Base-by-base conservation (phyloP, 2,888 invertebrate species). In the Sussaba pulchella region DNA sequence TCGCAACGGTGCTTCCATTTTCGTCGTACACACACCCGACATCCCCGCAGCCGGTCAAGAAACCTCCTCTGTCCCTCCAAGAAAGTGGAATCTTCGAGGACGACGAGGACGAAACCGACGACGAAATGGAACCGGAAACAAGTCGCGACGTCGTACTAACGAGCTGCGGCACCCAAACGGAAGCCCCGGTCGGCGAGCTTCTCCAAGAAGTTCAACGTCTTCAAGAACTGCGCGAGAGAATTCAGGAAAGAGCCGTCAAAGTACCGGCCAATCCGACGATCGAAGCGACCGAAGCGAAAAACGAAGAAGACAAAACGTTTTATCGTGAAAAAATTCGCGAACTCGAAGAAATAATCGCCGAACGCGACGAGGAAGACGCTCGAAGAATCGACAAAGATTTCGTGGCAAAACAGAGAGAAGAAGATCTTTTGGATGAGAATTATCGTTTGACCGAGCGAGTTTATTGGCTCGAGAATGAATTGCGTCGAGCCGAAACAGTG, bases 1-100 rank as follows among this genome's bases (percentile, higher is more conserved):
- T 90, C 3, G 90, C 90, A 0, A 90, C 90, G 10, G 90, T 90
- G 4, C 89, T 90, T 57, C 90, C 90, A 0, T 91, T 89, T 79
- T 89, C 86, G 1, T 85, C 85, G 14, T 87, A 86, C 71, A 86
- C 81, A 6, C 73, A 85, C 12, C 84, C 89, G 1, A 63, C 85
- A 0, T 86, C 88, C 0, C 86, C 88, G 10, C 14, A 61, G 39
- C 79, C 86, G 31, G 86, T 88, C 0, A 87, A 87, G 31, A 91
- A 91, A 52, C 85, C 88, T 0, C 88, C 90, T 4, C 73, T 90
- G 6, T 89, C 90, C 0, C 92, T 96, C 31, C 96, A 96, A 88
- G 96, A 96, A 88, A 96, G 96, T 87, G 96, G 96, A 26, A 96
- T 96, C 84, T 96, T 96, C 87, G 96, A 95, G 87, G 94, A 90